Conservation (phyloP, 2,113 vertebrate genomes). For the Coracopsis vasa region DNA sequence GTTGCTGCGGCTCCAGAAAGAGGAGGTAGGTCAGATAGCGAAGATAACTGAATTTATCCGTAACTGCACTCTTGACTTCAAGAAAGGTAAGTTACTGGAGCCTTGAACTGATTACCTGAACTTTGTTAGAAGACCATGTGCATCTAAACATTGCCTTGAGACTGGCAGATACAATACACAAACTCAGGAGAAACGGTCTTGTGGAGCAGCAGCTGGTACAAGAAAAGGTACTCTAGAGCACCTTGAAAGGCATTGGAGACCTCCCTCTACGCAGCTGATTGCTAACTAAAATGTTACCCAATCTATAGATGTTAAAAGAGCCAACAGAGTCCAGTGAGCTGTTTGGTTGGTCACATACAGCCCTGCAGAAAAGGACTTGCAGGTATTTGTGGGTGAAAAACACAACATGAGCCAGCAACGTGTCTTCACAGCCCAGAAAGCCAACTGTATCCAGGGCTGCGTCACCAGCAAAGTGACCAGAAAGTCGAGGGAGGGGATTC, state of each 20-base stretch:
- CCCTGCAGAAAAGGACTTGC: background rate
- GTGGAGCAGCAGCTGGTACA: background rate
- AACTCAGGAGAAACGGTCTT: background rate
- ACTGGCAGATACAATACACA: background rate
- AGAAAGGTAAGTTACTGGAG: background rate
- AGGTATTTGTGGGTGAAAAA: background rate
- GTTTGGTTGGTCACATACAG: background rate
- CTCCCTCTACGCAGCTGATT: background rate
- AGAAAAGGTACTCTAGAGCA: background rate
- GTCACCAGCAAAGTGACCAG: background rate
- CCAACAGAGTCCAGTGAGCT: background rate
- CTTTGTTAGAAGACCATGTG: background rate
- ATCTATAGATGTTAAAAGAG: background rate
- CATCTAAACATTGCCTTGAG: background rate
- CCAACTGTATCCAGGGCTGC: background rate
- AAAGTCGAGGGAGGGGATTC: background rate
- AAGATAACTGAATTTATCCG: background rate
- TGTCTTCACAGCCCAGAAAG: background rate
- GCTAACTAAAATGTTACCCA: background rate
- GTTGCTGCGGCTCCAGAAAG: background rate
- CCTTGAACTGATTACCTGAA: background rate
- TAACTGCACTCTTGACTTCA: background rate
- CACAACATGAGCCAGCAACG: background rate
- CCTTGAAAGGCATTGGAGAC: background rate
- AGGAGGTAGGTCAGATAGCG: background rate